These are phyloP conservation scores for Scyliorhinus canicula DNA, from an alignment of 2,797 vertebrate species.

Conservation along the genomic window DNA sequence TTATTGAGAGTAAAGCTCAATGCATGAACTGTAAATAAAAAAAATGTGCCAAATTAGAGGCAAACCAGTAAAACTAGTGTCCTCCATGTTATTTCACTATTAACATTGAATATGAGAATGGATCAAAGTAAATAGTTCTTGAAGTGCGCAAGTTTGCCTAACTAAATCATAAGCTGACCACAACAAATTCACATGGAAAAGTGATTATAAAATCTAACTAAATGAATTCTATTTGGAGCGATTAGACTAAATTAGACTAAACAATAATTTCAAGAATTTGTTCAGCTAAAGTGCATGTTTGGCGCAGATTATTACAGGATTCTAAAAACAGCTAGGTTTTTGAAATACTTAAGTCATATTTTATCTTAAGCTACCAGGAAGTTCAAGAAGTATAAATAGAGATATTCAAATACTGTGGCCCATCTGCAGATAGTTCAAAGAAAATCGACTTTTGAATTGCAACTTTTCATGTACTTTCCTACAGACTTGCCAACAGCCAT, in stretches of 20 bases:
- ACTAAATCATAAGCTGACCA: background rate
- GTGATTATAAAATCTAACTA: background rate
- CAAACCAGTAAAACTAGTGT: background rate
- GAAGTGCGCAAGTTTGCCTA: background rate
- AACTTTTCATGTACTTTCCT: background rate
- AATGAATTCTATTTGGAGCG: background rate
- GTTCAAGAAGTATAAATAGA: background rate
- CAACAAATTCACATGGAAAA: background rate
- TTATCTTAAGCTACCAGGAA: background rate
- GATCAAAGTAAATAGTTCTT: background rate
- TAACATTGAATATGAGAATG: background rate
- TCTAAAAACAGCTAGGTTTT: too few species aligned
- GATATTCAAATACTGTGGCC: background rate
- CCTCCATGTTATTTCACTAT: background rate
- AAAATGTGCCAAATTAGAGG: background rate
- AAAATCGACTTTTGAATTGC: background rate
- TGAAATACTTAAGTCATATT: too few species aligned
- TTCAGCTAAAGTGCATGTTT: background rate
- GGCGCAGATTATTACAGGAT: background rate
- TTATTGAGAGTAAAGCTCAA: background rate
- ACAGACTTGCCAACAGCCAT: background rate
- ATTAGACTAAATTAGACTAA: background rate
- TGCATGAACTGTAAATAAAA: background rate
- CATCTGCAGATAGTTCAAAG: background rate
- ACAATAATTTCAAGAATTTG: background rate